Percentiles rank a stretch among this genome's conserved stretches.
Conservation (phyloP, 1,140 invertebrate species). For the Bombyx mandarina region DNA sequence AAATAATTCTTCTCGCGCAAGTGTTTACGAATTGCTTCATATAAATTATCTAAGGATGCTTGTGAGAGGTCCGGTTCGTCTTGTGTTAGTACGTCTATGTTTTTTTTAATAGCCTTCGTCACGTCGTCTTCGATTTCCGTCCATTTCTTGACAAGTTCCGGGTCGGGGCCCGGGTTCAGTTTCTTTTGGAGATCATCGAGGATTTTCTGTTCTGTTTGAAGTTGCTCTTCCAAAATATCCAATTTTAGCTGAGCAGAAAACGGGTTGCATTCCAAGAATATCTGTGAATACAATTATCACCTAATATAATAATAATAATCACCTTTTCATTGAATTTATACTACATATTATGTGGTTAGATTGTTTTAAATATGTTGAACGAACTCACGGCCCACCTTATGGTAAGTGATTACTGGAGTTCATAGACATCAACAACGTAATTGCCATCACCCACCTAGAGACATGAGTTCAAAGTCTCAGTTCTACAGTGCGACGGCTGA, state of each 20-base stretch:
- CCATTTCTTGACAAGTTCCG: constrained; percentile 55
- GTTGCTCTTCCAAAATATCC: constrained; percentile 71
- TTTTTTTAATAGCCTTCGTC: constrained; percentile 45
- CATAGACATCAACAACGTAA: too few relatives aligned
- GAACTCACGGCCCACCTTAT: too few relatives aligned
- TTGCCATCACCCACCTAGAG: too few relatives aligned
- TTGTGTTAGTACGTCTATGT: constrained; percentile 58
- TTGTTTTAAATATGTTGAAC: too few relatives aligned
- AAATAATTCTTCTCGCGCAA: constrained; percentile 54
- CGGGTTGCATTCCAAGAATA: constrained; percentile 84
- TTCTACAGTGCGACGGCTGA: too few relatives aligned
- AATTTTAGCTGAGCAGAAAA: constrained; percentile 76
- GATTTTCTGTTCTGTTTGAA: constrained; percentile 71
- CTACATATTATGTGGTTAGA: too few relatives aligned
- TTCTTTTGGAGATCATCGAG: constrained; percentile 73
- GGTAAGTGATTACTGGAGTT: too few relatives aligned
- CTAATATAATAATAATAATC: too few relatives aligned
- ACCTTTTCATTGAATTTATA: too few relatives aligned
- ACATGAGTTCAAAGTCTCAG: too few relatives aligned
- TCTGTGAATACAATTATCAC: constrained; percentile 30
- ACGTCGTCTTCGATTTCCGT: constrained; percentile 57
- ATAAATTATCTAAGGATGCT: constrained; percentile 52
- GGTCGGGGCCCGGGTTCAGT: constrained; percentile 59
- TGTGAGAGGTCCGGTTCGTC: constrained; percentile 61
- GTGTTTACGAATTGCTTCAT: constrained; percentile 50